Evolutionary conservation across 2,113 vertebrate genomes (phyloP), one percentile per base, ranked within the genome.

Genomic region (Barnardius zonarius): DNA sequence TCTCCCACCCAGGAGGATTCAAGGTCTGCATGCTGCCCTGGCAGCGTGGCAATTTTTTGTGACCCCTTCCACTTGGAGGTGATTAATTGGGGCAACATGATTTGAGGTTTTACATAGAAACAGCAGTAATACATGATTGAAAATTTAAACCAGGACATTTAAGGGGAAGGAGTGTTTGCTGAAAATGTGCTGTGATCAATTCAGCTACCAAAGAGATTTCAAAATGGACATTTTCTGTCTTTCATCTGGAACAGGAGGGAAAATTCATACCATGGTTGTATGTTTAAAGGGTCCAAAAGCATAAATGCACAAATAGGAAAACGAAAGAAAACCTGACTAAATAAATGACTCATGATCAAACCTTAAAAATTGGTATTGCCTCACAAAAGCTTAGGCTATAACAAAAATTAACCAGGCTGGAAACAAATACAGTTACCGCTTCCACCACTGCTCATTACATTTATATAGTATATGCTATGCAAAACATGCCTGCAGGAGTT

Each of bases 51-150:
- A 61, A 33, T 27, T 72, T 88, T 86, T 86, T 69, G 43, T 84
- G 52, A 73, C 10, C 6, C 5, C 78, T 22, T 73, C 28, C 41
- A 57, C 64, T 89, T 91, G 70, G 62, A 79, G 19, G 62, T 73
- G 73, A 92, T 88, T 72, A 78, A 84, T 82, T 79, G 43, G 69
- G 51, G 48, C 48, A 84, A 44, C 9, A 33, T 66, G 88, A 88
- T 95, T 76, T 91, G 52, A 13, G 23, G 28, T 57, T 93, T 95
- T 90, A 48, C 66, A 46, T 22, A 78, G 19, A 84, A 93, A 49
- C 57, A 91, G 27, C 17, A 54, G 61, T 27, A 62, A 83, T 57
- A 33, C 2, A 6, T 1, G 5, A 49, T 0, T 55, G 85, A 61
- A 93, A 94, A 90, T 57, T 84, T 75, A 66, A 92, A 69, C 10